Percentiles rank a stretch among this genome's conserved stretches.
Evolutionary conservation across 2,113 vertebrate genomes (phyloP).

Genomic region (Maylandia zebra): DNA sequence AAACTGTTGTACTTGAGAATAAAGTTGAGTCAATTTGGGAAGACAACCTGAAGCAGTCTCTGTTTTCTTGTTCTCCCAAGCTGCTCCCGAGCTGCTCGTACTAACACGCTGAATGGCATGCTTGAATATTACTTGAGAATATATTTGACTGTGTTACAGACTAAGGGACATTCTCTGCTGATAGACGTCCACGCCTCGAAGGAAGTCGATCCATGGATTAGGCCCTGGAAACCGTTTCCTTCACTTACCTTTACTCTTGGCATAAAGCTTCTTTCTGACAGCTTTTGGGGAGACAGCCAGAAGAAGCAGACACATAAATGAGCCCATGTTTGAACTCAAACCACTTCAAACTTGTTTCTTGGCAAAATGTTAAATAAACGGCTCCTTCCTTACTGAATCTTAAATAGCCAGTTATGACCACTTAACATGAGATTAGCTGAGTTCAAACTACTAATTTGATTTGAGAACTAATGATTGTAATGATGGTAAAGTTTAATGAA

Average conservation of each 20-base stretch:
- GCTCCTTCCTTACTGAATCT: fast-evolving
- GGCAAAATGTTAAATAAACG: neutral
- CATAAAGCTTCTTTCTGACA: neutral
- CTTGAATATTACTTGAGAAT: too few relatives aligned
- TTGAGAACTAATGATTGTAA: neutral
- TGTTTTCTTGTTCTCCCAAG: too few relatives aligned
- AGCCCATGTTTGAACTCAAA: neutral
- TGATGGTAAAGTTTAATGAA: neutral
- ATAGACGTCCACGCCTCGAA: too few relatives aligned
- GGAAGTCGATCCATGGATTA: too few relatives aligned
- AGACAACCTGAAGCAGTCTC: too few relatives aligned
- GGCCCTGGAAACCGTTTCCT: too few relatives aligned
- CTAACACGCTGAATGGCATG: too few relatives aligned
- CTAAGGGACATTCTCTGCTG: too few relatives aligned
- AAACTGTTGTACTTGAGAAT: too few relatives aligned
- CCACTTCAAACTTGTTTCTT: neutral
- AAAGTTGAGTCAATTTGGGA: too few relatives aligned
- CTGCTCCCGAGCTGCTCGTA: too few relatives aligned
- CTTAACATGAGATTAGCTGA: neutral
- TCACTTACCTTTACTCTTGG: fast-evolving
- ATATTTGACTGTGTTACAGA: too few relatives aligned
- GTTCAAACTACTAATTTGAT: neutral
- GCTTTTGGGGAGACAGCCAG: neutral
- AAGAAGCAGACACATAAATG: neutral
- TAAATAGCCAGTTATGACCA: neutral